phyloP scores from a whole-genome alignment of 2,888 invertebrate species.

The Diaperis boleti region DNA sequence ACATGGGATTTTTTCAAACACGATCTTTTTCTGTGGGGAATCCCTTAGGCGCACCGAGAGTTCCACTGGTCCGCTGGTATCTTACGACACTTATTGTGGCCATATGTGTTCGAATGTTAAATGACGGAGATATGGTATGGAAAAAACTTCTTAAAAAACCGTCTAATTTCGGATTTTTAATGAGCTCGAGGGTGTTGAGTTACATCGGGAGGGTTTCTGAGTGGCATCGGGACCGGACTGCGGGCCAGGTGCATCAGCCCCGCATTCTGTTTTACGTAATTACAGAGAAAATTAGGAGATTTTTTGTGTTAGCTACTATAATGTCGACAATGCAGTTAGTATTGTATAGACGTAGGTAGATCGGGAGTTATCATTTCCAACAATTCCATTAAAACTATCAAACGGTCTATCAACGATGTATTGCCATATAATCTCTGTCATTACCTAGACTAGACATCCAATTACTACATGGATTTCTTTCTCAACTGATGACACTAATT shows the following conservation, averaged over 20 bases:
- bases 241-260: neutral
- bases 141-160: constrained; percentile 53
- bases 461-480: constrained; percentile 1
- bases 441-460: neutral
- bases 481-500: neutral
- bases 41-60: constrained; percentile 56
- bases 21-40: neutral
- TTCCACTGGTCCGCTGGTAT: constrained; percentile 55
- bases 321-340: too few species aligned
- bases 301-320: too few species aligned
- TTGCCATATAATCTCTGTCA: neutral
- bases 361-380: neutral
- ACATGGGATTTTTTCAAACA: neutral
- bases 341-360: too few species aligned
- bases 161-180: constrained; percentile 60
- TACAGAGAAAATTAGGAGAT: too few species aligned
- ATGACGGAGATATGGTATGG: constrained; percentile 58
- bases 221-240: constrained; percentile 5
- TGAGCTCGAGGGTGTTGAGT: constrained; percentile 58
- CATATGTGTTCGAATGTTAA: constrained; percentile 62
- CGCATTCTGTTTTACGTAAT: neutral
- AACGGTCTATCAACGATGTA: neutral
- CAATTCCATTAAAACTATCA: neutral
- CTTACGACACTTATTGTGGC: constrained; percentile 56
- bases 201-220: constrained; percentile 46